A percentile compares a stretch with the other conserved stretches of the same genome.
These are phyloP conservation scores for Acanthurus leucopareius DNA, from an alignment of 2,797 vertebrate species.

Conservation along the genomic window DNA sequence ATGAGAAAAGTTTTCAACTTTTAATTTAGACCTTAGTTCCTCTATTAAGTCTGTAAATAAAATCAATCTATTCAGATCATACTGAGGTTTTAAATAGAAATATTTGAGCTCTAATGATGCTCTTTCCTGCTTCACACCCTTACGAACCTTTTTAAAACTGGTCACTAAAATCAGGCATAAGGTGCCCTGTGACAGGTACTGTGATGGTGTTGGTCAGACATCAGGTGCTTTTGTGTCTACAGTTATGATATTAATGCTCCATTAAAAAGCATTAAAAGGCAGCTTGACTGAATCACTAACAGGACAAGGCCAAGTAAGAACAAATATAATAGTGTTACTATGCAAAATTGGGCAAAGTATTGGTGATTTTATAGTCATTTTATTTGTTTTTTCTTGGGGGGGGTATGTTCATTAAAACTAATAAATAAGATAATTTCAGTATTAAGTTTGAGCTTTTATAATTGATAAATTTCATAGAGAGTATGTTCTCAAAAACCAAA, in stretches of 20 bases:
- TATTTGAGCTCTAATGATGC: neutral
- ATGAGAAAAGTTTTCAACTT: no score
- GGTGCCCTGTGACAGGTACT: neutral
- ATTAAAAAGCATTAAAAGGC: neutral
- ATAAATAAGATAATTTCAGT: no score
- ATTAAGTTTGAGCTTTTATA: no score
- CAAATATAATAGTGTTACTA: accelerated
- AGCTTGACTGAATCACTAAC: neutral
- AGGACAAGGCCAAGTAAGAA: neutral
- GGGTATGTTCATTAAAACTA: no score
- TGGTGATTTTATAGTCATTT: no score
- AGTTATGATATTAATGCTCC: no score
- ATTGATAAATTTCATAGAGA: no score
- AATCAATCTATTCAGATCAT: neutral
- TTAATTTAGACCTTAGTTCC: neutral
- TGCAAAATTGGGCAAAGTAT: neutral
- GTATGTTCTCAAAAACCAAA: no score
- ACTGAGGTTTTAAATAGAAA: neutral
- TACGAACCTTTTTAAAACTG: neutral
- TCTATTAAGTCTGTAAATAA: neutral
- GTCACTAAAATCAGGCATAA: neutral
- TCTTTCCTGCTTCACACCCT: neutral
- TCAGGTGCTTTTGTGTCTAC: neutral
- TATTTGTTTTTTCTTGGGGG: no score
- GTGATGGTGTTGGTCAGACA: neutral